Evolutionary conservation across 2,888 invertebrate genomes (phyloP).

Genomic region (Lasioglossum calceatum): DNA sequence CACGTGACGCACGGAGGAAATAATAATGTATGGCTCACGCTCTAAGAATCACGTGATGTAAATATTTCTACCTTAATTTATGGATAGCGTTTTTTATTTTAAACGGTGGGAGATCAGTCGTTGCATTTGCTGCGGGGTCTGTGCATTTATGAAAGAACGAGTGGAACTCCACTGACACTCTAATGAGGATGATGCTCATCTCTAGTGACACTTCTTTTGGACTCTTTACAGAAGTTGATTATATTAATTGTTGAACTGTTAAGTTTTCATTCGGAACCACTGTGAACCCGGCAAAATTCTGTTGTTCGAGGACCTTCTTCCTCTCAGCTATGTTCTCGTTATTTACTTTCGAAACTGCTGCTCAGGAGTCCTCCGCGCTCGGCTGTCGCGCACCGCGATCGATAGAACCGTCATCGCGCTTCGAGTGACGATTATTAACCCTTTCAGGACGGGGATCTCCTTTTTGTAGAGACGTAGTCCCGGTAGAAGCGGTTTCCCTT

Average conservation of each 20-base stretch:
- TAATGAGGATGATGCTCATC: background rate
- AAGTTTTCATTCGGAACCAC: background rate
- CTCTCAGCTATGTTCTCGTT: background rate
- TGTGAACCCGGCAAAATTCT: background rate
- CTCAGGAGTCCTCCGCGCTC: conserved; percentile 27
- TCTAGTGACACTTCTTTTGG: too few species aligned
- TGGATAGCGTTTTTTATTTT: background rate
- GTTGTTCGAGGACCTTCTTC: background rate
- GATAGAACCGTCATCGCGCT: conserved; percentile 1
- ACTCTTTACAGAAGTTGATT: background rate
- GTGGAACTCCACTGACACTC: background rate
- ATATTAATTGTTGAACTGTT: background rate
- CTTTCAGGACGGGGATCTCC: background rate
- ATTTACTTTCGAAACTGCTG: conserved; percentile 57
- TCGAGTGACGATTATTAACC: background rate
- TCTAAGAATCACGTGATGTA: too few species aligned
- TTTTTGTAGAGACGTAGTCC: background rate
- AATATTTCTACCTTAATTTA: background rate
- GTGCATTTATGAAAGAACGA: background rate
- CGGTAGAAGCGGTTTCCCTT: background rate
- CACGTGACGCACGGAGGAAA: background rate
- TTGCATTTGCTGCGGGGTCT: background rate
- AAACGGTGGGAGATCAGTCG: background rate
- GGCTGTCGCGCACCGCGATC: background rate
- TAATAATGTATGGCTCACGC: background rate